These are phyloP conservation scores for Rotaria magnacalcarata DNA, from an alignment of 2,888 invertebrate species.

Conservation along the genomic window DNA sequence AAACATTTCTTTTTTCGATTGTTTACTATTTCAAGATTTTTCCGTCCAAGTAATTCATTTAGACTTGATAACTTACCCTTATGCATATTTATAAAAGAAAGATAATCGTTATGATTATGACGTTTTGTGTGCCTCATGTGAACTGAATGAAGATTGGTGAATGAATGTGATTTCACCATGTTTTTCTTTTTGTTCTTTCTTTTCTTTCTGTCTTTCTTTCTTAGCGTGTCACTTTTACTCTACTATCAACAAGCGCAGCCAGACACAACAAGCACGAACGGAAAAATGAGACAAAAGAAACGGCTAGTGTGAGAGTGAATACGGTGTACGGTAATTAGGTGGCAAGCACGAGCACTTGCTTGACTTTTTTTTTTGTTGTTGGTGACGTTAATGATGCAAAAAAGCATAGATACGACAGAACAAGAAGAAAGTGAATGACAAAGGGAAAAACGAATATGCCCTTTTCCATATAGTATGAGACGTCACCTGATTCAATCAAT, in stretches of 20 bases:
- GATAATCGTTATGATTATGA: background rate
- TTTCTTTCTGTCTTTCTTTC: background rate
- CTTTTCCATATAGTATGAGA: background rate
- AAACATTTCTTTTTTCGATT: no score
- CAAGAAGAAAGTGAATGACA: background rate
- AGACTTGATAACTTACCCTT: background rate
- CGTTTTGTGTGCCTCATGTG: background rate
- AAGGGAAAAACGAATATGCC: background rate
- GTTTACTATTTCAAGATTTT: no score
- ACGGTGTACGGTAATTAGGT: background rate
- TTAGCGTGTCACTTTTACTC: background rate
- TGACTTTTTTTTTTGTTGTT: background rate
- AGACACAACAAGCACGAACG: background rate
- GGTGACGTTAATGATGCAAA: background rate
- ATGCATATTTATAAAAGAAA: background rate
- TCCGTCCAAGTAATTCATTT: background rate
- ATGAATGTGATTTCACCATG: background rate
- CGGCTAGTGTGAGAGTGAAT: background rate
- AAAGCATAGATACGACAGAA: background rate
- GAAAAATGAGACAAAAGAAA: background rate
- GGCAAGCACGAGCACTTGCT: background rate
- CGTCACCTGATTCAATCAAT: background rate
- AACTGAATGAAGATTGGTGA: constrained; percentile 10
- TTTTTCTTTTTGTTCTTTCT: background rate
- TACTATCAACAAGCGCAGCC: background rate